phyloP scores from a whole-genome alignment of 2,888 invertebrate genomes.

The Fragum sueziense region DNA sequence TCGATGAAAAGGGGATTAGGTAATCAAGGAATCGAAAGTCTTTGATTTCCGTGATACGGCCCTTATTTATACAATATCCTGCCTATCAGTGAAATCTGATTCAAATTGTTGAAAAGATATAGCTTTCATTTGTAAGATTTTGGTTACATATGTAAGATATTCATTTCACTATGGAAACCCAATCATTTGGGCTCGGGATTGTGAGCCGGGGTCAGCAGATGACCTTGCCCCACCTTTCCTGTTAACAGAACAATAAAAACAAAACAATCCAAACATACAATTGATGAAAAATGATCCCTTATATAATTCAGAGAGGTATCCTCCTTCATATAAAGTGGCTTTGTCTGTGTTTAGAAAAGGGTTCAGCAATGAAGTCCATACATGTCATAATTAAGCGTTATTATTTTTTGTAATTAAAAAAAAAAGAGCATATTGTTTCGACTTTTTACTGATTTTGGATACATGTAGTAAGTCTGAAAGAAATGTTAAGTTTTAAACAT shows the following conservation, averaged over 20 bases:
- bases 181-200: constrained; percentile 8
- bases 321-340: too few species aligned
- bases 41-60: constrained; percentile 19
- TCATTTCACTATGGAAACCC: constrained; percentile 11
- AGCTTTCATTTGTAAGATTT: constrained; percentile 1
- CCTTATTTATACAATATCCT: constrained; percentile 3
- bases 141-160: constrained; percentile 5
- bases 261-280: constrained; percentile 2
- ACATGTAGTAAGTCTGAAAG: too few species aligned
- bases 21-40: background rate
- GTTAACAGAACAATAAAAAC: constrained; percentile 15
- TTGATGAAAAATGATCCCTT: constrained; percentile 18
- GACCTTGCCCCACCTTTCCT: constrained; percentile 16
- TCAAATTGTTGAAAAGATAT: constrained; percentile 10
- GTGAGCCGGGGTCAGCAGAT: background rate
- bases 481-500: too few species aligned
- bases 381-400: too few species aligned
- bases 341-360: background rate
- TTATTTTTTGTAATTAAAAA: too few species aligned
- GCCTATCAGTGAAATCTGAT: constrained; percentile 22
- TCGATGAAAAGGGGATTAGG: background rate
- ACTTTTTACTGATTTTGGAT: too few species aligned
- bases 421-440: too few species aligned
- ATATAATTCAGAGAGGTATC: background rate
- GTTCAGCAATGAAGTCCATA: too few species aligned